These are phyloP conservation scores for Drosophila sucinea DNA, from an alignment of 1,140 invertebrate species.

Conservation along the genomic window DNA sequence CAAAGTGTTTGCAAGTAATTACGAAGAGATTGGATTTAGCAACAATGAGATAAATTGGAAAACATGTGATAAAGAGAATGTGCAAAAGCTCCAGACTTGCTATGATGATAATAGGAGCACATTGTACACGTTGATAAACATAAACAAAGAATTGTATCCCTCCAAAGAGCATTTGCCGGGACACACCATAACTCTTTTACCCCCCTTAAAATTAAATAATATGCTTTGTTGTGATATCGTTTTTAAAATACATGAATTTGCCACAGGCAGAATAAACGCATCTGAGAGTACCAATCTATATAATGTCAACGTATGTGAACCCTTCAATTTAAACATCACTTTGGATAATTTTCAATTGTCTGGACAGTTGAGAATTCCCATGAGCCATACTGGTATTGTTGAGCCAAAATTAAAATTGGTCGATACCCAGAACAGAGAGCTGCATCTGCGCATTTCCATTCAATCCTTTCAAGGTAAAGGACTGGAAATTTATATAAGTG, in stretches of 20 bases:
- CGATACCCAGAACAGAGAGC: constrained; percentile 88
- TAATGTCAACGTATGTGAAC: constrained; percentile 88
- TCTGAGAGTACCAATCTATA: constrained; percentile 75
- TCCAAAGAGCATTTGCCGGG: constrained; percentile 89
- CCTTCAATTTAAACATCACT: constrained; percentile 89
- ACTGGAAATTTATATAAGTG: constrained; percentile 90
- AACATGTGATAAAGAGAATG: constrained; percentile 40
- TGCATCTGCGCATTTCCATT: constrained; percentile 89
- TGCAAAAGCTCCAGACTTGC: constrained; percentile 54
- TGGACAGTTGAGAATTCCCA: constrained; percentile 85
- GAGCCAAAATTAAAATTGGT: constrained; percentile 86
- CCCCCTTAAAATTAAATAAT: constrained; percentile 92
- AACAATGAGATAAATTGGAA: constrained; percentile 68
- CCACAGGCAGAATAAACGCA: constrained; percentile 86
- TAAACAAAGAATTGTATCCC: constrained; percentile 92
- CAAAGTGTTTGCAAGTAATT: constrained; percentile 15
- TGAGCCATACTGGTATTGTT: constrained; percentile 83
- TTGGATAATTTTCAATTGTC: constrained; percentile 92
- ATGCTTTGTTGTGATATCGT: constrained; percentile 89
- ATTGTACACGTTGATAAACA: constrained; percentile 82
- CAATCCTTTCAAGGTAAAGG: constrained; percentile 81
- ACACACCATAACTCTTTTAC: constrained; percentile 92
- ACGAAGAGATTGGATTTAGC: constrained; percentile 64
- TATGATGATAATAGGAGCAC: constrained; percentile 60
- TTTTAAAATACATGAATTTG: constrained; percentile 84